Evolutionary conservation across 2,888 invertebrate genomes (phyloP).

Genomic region (Pandemis cinnamomeana): DNA sequence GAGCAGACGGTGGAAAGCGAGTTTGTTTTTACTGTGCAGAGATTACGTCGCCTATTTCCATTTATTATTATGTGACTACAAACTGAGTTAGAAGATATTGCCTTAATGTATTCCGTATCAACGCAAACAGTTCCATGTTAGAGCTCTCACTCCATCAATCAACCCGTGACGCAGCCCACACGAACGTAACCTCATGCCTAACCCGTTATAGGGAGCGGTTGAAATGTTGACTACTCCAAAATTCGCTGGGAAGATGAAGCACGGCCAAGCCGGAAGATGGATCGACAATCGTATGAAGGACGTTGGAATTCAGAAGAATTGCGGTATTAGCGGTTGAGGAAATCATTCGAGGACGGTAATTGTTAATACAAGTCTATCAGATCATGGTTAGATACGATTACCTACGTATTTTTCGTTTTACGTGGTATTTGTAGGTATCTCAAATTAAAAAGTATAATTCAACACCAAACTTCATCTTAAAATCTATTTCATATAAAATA

Average conservation of each 20-base stretch:
- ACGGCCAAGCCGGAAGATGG: neutral
- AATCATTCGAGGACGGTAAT: neutral
- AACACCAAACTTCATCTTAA: too few relatives aligned
- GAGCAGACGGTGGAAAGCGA: too few relatives aligned
- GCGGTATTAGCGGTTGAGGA: neutral
- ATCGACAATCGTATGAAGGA: neutral
- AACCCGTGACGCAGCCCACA: neutral
- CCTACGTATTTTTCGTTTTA: too few relatives aligned
- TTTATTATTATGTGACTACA: neutral
- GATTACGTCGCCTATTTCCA: too few relatives aligned
- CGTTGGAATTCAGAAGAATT: neutral
- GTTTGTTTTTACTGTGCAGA: too few relatives aligned
- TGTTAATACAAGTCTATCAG: too few relatives aligned
- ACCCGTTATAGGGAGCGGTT: neutral
- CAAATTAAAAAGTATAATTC: too few relatives aligned
- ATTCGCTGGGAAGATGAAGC: neutral
- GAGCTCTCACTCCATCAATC: slow-evolving; percentile 11
- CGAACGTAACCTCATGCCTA: neutral
- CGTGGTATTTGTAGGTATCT: too few relatives aligned
- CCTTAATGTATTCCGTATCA: slow-evolving; percentile 22
- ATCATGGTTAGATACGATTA: too few relatives aligned
- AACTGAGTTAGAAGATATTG: neutral
- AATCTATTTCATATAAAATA: too few relatives aligned
- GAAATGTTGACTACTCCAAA: slow-evolving; percentile 4
- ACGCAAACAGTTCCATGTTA: slow-evolving; percentile 12